A percentile compares a stretch with the other conserved stretches of the same genome.
phyloP scores from a whole-genome alignment of 2,888 invertebrate genomes.

The Himalopsyche tibetana region DNA sequence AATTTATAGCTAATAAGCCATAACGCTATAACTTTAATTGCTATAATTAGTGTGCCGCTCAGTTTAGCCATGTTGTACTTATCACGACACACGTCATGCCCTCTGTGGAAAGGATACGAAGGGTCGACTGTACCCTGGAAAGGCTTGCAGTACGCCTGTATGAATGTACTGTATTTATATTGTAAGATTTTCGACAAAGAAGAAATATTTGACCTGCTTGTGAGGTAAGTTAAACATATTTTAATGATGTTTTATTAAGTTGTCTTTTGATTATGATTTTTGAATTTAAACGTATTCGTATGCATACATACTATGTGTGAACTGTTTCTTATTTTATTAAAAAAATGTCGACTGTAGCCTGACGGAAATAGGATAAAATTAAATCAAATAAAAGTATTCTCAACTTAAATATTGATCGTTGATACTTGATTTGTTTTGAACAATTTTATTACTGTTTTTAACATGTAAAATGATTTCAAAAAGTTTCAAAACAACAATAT shows the following conservation, averaged over 20 bases:
- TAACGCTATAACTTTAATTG: background rate
- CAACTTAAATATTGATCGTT: too few species aligned
- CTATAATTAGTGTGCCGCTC: background rate
- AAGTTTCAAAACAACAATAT: too few species aligned
- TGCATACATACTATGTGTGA: too few species aligned
- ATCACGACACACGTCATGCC: slow-evolving; percentile 80
- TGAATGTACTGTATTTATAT: slow-evolving; percentile 89
- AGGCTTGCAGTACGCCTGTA: slow-evolving; percentile 89
- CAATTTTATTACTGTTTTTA: too few species aligned
- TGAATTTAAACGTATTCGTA: too few species aligned
- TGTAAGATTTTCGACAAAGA: slow-evolving; percentile 91
- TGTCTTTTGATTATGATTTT: background rate
- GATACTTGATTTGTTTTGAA: too few species aligned
- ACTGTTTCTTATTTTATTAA: background rate
- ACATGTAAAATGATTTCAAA: too few species aligned
- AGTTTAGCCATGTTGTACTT: slow-evolving; percentile 76
- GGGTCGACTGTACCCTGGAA: slow-evolving; percentile 83
- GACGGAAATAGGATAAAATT: too few species aligned
- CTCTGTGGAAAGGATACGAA: slow-evolving; percentile 76
- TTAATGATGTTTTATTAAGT: background rate
- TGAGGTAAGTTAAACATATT: slow-evolving; percentile 77
- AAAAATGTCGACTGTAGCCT: too few species aligned
- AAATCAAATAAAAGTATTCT: too few species aligned
- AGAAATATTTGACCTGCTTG: slow-evolving; percentile 86
- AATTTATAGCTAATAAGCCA: background rate